Evolutionary conservation across 2,797 vertebrate species (phyloP).

Genomic region (Fratercula arctica): DNA sequence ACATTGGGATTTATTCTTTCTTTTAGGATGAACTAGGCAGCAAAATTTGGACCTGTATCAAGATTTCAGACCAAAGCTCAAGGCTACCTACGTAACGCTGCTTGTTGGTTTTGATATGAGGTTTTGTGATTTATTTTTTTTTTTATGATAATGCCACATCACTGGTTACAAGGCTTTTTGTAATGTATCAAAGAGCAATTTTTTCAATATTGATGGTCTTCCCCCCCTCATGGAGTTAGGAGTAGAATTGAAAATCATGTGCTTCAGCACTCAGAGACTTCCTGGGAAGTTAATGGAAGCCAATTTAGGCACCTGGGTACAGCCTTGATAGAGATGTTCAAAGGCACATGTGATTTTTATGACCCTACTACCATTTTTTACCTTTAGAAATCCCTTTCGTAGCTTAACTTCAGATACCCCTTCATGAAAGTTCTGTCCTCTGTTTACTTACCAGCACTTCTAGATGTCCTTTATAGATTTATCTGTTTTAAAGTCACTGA

Average conservation of each 20-base stretch:
- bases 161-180: neutral
- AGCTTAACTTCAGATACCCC: neutral
- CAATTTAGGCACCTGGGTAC: conserved; percentile 1
- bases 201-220: neutral
- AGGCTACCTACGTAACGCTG: neutral
- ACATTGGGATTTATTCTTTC: neutral
- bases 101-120: neutral
- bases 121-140: neutral
- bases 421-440: neutral
- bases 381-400: neutral
- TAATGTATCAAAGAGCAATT: neutral
- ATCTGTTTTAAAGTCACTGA: neutral
- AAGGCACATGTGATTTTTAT: conserved; percentile 15
- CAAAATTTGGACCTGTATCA: neutral
- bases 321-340: neutral
- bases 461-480: neutral
- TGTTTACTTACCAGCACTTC: neutral
- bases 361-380: neutral
- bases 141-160: neutral
- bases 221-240: neutral
- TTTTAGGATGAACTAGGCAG: neutral
- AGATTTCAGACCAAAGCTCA: neutral
- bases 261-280: neutral
- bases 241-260: neutral
- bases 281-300: conserved; percentile 17